phyloP scores from a whole-genome alignment of 2,888 invertebrate species.

The Helobdella robusta region DNA sequence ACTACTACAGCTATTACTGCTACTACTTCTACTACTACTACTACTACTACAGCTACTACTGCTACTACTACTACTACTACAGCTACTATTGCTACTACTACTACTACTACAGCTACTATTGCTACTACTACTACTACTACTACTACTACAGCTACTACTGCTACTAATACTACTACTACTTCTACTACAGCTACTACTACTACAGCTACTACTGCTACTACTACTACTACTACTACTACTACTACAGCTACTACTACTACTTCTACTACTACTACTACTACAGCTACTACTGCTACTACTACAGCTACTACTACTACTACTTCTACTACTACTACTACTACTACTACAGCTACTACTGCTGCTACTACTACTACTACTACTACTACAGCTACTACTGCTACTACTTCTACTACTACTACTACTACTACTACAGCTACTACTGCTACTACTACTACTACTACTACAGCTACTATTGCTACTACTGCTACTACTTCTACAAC shows the following conservation, averaged over 20 bases:
- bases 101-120: conserved; percentile 21
- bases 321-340: too few species aligned
- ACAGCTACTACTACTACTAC: conserved; percentile 21
- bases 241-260: conserved; percentile 22
- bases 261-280: conserved; percentile 22
- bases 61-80: conserved; percentile 23
- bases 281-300: conserved; percentile 20
- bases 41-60: conserved; percentile 22
- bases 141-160: conserved; percentile 21
- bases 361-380: too few species aligned
- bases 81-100: conserved; percentile 20
- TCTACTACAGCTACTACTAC: conserved; percentile 21
- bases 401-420: too few species aligned
- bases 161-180: conserved; percentile 22
- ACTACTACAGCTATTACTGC: conserved; percentile 21
- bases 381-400: too few species aligned
- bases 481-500: too few species aligned
- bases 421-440: too few species aligned
- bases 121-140: conserved; percentile 23
- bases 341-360: too few species aligned
- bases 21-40: conserved; percentile 23
- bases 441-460: too few species aligned
- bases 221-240: conserved; percentile 23
- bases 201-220: conserved; percentile 21
- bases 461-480: too few species aligned